phyloP scores from a whole-genome alignment of 30 jellyfish, hydroid and myxozoan genomes.

The Turritopsis dohrnii region DNA sequence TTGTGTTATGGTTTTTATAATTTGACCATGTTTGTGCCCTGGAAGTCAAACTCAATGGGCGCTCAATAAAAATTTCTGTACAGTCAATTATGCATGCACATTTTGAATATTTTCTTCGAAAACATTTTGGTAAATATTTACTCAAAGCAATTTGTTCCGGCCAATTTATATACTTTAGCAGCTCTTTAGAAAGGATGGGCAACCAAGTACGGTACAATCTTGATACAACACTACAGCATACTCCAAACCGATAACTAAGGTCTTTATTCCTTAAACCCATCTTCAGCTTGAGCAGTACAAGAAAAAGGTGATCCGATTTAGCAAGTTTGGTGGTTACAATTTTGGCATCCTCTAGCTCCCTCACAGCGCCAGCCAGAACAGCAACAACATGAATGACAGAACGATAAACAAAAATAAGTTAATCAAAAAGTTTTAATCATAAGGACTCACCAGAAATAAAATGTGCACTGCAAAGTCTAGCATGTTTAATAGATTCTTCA shows the following conservation, averaged over 20 bases:
- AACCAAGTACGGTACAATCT: too few species aligned
- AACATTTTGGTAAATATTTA: conserved; percentile 29
- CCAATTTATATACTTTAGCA: conserved; percentile 9
- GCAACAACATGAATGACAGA: background rate
- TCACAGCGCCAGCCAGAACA: too few species aligned
- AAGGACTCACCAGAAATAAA: background rate
- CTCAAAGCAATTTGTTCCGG: conserved; percentile 37
- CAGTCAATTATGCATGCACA: conserved; percentile 56
- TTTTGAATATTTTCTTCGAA: conserved; percentile 17
- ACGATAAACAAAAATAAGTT: too few species aligned
- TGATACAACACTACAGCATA: background rate
- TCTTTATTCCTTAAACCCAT: background rate
- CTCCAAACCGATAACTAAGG: background rate
- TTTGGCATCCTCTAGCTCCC: too few species aligned
- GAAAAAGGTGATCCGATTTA: background rate
- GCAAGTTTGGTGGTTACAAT: too few species aligned
- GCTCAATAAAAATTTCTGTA: conserved; percentile 49
- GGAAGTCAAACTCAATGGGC: conserved; percentile 27
- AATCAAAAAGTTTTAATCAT: too few species aligned
- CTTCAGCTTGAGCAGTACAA: background rate
- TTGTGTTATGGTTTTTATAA: conserved; percentile 36
- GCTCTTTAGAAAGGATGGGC: too few species aligned
- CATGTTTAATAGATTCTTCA: background rate
- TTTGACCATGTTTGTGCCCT: conserved; percentile 36
- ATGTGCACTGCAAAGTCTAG: background rate